Evolutionary conservation across 2,113 vertebrate species (phyloP), one percentile per base, ranked within the genome.

Genomic region (Sardina pilchardus): DNA sequence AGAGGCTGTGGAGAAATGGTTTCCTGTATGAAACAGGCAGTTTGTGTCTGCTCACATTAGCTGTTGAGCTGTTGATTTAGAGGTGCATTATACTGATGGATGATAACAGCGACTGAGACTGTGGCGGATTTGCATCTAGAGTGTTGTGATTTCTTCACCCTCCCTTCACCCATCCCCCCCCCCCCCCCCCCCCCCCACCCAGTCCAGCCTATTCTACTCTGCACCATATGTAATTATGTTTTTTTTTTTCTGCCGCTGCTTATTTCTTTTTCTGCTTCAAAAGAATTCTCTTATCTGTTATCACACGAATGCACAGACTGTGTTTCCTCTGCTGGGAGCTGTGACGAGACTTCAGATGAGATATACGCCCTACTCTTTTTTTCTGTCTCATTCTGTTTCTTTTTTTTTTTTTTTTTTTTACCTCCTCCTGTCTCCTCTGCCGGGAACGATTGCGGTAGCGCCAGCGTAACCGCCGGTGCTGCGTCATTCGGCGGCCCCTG

Each of bases 41-140:
- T 42, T 42, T 47, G 45, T 90, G 90, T 92, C 82, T 92, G 59
- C 90, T 90, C 84, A 91, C 92, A 93, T 94, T 94, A 93, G 91
- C 91, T 90, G 90, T 92, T 94, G 59, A n/a, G 59, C 9, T 63
- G 59, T 26, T 63, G 92, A 94, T 94, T 93, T 93, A 94, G 93
- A 93, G 92, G 89, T 90, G 92, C 92, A 94, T 94, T 94, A 95
- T 91, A 86, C 92, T 94, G 93, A 94, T 93, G 86, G 92, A 94
- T 94, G 89, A 88, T 85, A 36, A 53, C 81, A 89, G 86, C 90
- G 82, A 91, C 88, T 90, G 89, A 85, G 91, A 92, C 91, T 93
- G 92, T 89, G 89, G 86, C 91, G 91, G 91, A 94, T 94, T 94
- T 93, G 93, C 92, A 93, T 93, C 89, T 87, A 82, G 86, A 91